A percentile compares a stretch with the other conserved stretches of the same genome.
Evolutionary conservation across 2,888 invertebrate species (phyloP).

Genomic region (Melitaea athalia): DNA sequence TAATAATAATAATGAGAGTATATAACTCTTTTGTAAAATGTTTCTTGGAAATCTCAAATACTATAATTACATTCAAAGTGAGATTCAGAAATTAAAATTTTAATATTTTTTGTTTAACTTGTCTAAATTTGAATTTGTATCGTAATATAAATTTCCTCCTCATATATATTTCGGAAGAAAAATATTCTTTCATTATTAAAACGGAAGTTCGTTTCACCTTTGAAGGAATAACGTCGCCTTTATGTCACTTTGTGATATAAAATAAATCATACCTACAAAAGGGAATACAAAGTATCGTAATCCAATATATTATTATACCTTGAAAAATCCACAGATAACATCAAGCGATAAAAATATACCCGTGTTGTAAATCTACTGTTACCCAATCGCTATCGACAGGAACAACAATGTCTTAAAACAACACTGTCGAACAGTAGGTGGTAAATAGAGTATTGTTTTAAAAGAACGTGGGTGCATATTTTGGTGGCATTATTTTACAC

Average conservation of each 20-base stretch:
- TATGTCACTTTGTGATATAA: not conserved
- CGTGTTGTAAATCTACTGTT: slow-evolving; percentile 1
- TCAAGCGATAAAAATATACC: slow-evolving; percentile 4
- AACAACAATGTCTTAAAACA: slow-evolving; percentile 36
- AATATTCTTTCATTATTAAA: too few relatives aligned
- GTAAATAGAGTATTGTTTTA: slow-evolving; percentile 72
- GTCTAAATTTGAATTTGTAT: too few relatives aligned
- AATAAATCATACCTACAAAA: slow-evolving; percentile 2
- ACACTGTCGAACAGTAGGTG: slow-evolving; percentile 60
- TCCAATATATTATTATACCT: not conserved
- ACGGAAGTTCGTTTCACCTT: too few relatives aligned
- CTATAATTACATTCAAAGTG: too few relatives aligned
- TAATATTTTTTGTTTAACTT: too few relatives aligned
- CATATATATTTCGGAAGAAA: too few relatives aligned
- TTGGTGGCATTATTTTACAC: slow-evolving; percentile 52
- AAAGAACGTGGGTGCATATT: slow-evolving; percentile 57
- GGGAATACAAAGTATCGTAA: not conserved
- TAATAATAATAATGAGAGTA: not conserved
- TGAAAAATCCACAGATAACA: slow-evolving; percentile 9
- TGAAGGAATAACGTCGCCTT: not conserved
- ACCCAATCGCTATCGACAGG: slow-evolving; percentile 25
- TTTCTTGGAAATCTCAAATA: too few relatives aligned
- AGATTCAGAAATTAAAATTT: too few relatives aligned
- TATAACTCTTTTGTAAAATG: not conserved
- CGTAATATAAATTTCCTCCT: too few relatives aligned